These are phyloP conservation scores for Chironomus tentans DNA, from an alignment of 2,888 invertebrate species.

Conservation along the genomic window DNA sequence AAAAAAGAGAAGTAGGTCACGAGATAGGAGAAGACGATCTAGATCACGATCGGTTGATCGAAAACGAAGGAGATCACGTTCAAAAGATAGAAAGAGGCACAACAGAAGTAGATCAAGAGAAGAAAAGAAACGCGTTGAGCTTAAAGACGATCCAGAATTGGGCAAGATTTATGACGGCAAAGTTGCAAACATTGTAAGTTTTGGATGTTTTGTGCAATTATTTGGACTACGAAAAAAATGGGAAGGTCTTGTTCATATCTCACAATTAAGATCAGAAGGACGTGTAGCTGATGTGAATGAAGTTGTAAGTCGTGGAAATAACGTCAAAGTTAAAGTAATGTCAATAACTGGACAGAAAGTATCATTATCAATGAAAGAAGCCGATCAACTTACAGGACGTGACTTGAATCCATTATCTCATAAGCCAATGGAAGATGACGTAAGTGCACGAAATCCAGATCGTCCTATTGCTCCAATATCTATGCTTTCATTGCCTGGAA, in stretches of 20 bases:
- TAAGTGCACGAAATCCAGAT: constrained; percentile 77
- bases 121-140: constrained; percentile 33
- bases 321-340: constrained; percentile 85
- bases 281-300: constrained; percentile 90
- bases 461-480: constrained; percentile 62
- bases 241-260: constrained; percentile 97
- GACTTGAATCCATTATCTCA: constrained; percentile 85
- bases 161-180: constrained; percentile 87
- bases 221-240: constrained; percentile 81
- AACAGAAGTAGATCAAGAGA: constrained; percentile 26
- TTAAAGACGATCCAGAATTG: constrained; percentile 60
- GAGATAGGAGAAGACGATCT: constrained; percentile 30
- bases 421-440: constrained; percentile 49
- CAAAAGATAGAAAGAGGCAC: constrained; percentile 30
- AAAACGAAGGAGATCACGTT: constrained; percentile 32
- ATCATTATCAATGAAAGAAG: constrained; percentile 95
- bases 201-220: constrained; percentile 95
- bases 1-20: constrained; percentile 29
- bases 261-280: constrained; percentile 84
- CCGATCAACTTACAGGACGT: constrained; percentile 87
- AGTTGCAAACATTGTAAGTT: constrained; percentile 93
- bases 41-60: constrained; percentile 32
- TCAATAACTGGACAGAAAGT: constrained; percentile 91
- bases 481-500: constrained; percentile 47
- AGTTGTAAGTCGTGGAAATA: constrained; percentile 81